These are phyloP conservation scores for Hesperophylax magnus DNA, from an alignment of 1,140 invertebrate genomes.

Conservation along the genomic window DNA sequence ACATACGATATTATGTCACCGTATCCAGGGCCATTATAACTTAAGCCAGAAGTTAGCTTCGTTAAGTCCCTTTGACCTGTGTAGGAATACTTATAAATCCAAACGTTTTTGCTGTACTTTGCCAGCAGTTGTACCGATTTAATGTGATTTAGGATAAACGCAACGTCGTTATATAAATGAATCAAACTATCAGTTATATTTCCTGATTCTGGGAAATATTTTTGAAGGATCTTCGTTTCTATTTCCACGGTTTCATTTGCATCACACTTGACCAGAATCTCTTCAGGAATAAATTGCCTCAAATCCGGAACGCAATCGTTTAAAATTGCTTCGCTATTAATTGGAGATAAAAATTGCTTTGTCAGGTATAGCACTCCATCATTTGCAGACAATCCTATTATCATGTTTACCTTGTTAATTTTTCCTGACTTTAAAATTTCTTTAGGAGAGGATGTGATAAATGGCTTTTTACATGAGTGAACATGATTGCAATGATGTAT, in stretches of 20 bases:
- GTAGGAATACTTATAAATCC: no score
- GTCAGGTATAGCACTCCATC: slow-evolving; percentile 51
- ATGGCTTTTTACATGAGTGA: slow-evolving; percentile 32
- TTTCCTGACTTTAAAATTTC: slow-evolving; percentile 51
- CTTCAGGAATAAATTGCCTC: neutral
- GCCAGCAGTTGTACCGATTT: no score
- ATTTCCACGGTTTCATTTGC: neutral
- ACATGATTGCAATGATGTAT: neutral
- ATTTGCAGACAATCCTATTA: slow-evolving; percentile 47
- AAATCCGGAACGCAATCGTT: neutral
- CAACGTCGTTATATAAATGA: no score
- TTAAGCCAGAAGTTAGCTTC: no score
- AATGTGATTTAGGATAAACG: no score
- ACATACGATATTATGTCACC: no score
- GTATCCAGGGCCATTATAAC: no score
- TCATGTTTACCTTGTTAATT: slow-evolving; percentile 51
- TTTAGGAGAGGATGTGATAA: slow-evolving; percentile 47
- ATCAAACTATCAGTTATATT: neutral
- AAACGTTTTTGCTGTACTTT: no score
- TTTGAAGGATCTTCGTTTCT: slow-evolving; percentile 26
- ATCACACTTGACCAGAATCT: neutral
- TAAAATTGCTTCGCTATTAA: neutral
- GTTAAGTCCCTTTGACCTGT: no score
- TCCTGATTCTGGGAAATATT: slow-evolving; percentile 24
- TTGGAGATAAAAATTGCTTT: neutral